Conservation (phyloP, 2,113 vertebrate genomes). For the Dromiciops gliroides region DNA sequence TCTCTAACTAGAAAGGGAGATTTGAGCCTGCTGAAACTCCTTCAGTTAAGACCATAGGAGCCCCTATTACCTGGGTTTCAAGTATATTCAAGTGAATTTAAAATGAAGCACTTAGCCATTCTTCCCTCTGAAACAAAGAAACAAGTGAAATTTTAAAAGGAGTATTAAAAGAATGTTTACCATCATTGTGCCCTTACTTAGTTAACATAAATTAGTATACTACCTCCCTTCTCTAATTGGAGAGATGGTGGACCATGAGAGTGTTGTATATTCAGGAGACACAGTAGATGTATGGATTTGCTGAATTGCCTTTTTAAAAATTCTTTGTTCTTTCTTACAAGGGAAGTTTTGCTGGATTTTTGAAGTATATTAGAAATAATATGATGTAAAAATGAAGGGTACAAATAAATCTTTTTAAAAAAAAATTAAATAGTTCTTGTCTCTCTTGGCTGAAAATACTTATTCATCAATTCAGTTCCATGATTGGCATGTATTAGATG, state of each 20-base stretch:
- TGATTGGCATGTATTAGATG: background rate
- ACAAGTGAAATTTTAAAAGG: background rate
- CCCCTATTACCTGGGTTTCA: background rate
- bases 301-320: background rate
- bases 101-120: constrained; percentile 13
- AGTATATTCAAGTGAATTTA: constrained; percentile 19
- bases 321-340: background rate
- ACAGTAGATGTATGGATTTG: background rate
- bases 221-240: background rate
- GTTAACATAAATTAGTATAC: background rate
- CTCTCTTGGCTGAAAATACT: background rate
- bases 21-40: background rate
- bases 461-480: background rate
- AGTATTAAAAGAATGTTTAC: background rate
- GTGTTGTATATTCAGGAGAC: background rate
- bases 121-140: background rate
- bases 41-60: background rate
- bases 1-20: constrained; percentile 17
- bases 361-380: background rate
- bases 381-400: background rate
- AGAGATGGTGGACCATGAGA: background rate
- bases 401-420: background rate
- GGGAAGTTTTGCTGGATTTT: background rate
- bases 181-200: background rate
- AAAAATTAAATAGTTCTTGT: background rate